phyloP scores from a whole-genome alignment of 2,888 invertebrate genomes.

The Empis livida region DNA sequence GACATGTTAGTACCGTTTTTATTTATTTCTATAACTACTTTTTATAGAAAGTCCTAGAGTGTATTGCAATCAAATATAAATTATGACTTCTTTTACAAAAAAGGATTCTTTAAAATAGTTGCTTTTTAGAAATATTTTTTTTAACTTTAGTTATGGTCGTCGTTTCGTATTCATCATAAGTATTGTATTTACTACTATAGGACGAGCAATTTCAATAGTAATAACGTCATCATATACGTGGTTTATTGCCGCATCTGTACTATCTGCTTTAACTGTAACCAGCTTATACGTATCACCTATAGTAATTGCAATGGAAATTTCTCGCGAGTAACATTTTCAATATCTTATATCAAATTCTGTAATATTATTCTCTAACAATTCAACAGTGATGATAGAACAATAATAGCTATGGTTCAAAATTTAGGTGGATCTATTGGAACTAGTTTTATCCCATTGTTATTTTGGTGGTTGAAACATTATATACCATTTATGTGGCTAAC shows the following conservation, averaged over 20 bases:
- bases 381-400: slow-evolving; percentile 36
- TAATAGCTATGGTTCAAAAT: slow-evolving; percentile 39
- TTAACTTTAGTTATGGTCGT: slow-evolving; percentile 38
- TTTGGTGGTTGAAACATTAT: slow-evolving; percentile 41
- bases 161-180: slow-evolving; percentile 39
- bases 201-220: slow-evolving; percentile 33
- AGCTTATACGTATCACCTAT: slow-evolving; percentile 39
- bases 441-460: slow-evolving; percentile 38
- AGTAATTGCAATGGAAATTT: slow-evolving; percentile 42
- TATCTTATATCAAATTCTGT: not conserved
- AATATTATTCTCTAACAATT: not conserved
- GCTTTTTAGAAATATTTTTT: too few relatives aligned
- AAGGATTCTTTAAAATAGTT: too few relatives aligned
- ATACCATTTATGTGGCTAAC: slow-evolving; percentile 37
- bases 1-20: slow-evolving; percentile 46
- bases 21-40: too few relatives aligned
- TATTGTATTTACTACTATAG: slow-evolving; percentile 33
- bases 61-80: too few relatives aligned
- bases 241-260: slow-evolving; percentile 34
- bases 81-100: not conserved
- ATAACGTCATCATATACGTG: slow-evolving; percentile 32
- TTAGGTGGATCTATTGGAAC: slow-evolving; percentile 41
- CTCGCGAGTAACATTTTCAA: slow-evolving; percentile 27
- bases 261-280: slow-evolving; percentile 37
- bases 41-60: too few relatives aligned